Evolutionary conservation across 2,888 invertebrate genomes (phyloP), one percentile per base, ranked within the genome.

Genomic region (Colletes collaris): DNA sequence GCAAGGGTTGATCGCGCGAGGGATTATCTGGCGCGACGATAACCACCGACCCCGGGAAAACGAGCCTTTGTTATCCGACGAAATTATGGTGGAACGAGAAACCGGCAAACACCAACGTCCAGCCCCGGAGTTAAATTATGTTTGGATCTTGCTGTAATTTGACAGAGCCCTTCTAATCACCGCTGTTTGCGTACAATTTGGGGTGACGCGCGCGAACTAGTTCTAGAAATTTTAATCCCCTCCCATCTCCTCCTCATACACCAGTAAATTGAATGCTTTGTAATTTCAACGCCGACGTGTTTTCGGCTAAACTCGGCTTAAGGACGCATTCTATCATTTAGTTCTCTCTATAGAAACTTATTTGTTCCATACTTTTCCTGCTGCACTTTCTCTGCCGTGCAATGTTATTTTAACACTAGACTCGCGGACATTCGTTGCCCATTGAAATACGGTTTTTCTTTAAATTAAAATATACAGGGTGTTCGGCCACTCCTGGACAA

Each of bases 51-150:
- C 55, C 27, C 27, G 27, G 27, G 27, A 50, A 16, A 52, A 44
- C 46, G 27, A 27, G 60, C 76, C 60, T 76, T 71, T 76, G 76
- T 79, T 70, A 62, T 66, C 70, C 37, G 44, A 50, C 56, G 40
- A 67, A 67, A 76, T 75, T 75, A 75, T 75, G 75, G 46, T 13
- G 50, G 56, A 19, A 49, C 66, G 55, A 35, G 44, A 62, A 56
- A 37, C 65, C 19, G 49, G 1, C 44, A 35, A 74, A 76, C 60
- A 27, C 27, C 27, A 60, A 49, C 13, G 40, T 19, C 10, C 74
- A n/a, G 13, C 27, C 27, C 27, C 13, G 63, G 13, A 52, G 52
- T 44, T 52, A 37, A 53, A 76, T 65, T 58, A 49, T 19, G 58
- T 16, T 5, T 2, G 40, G 11, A 35, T 37, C 59, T n/a, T 37